Base-by-base conservation (phyloP, 2,797 vertebrate genomes). In the Thripadectes ignobilis region DNA sequence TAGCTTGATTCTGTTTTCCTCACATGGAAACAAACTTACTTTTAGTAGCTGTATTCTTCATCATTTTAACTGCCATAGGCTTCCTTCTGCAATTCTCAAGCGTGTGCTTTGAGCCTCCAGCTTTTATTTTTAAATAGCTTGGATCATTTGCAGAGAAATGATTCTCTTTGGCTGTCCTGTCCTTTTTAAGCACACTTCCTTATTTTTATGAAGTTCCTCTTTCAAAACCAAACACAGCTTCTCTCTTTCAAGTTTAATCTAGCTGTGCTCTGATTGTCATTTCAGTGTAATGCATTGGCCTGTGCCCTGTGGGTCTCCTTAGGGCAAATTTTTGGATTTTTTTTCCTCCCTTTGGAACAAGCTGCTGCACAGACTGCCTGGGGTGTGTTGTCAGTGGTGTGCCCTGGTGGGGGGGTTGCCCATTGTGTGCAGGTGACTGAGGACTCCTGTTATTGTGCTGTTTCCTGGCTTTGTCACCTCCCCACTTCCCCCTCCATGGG, bases 401-500 rank as follows among this genome's bases (percentile, higher is more conserved):
- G 78, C 67, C 43, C 46, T 12, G 3, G 7, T 26, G 52, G 17
- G 45, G 43, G 20, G 21, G 12, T 82, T 83, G 72, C 52, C 68
- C 52, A 5, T 51, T 93, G 67, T 87, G 2, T 72, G 57, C 45
- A 52, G 85, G 23, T 86, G n/a, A 55, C 52, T 24, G 48, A 68
- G 62, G 49, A 32, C 67, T 93, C 59, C 69, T 0, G 0, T 73
- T 45, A 21, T 55, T 12, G 22, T 11, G 65, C 34, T 10, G 38
- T 68, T 95, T 95, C 89, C 87, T 89, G 94, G 57, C 67, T 92
- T 92, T 93, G 78, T 93, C 30, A 61, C 57, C 51, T 65, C 46
- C 43, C 8, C 1, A 3, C 61, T 52, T 74, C 22, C 45, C 29
- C 34, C 36, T 7, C 23, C 0, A 0, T 9, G 51, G 17, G 8